Base-by-base conservation (phyloP, 1,140 invertebrate genomes). In the Chironomus tepperi region DNA sequence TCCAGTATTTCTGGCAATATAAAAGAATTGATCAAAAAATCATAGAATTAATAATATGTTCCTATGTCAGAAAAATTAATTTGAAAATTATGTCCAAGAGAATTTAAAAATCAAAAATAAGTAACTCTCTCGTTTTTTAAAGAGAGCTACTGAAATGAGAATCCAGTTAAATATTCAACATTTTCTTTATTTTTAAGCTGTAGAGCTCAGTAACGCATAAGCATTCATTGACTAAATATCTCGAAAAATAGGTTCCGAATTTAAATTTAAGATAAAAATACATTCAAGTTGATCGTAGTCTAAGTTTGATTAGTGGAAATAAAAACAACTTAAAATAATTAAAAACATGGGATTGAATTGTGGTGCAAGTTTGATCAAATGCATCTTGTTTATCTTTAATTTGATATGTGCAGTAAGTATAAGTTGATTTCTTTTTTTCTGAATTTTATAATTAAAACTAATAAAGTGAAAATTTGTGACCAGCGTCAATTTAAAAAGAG, bases 351-450 rank as follows among this genome's bases (percentile, higher is more conserved):
- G 75, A 43, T 79, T 77, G n/a, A 75, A 74, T 9, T 76, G 74
- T 9, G 73, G 72, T 15, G 16, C 65, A 21, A 70, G 65, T 21
- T 79, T 77, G 65, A 77, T 86, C 42, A 86, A 84, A 78, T 85
- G 81, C 75, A 75, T 87, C 10, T 78, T 87, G 1, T 86, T 86
- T 76, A 74, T 83, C 73, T 86, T 87, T 78, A 87, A 86, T 77
- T 83, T 86, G n/a, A 47, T 86, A 5, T 85, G 86, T 77, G 79
- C 83, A 75, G 85, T 87, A 79, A 86, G 81, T 81, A 64, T 34
- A 5, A 34, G 1, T 34, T 5, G 24, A 34, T 34, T 2, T 5
- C 8, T 47, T 47, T 47, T 10, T 47, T 10, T 47, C 43, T 47
- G 1, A 57, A 57, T 57, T 34, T 34, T 57, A 57, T 57, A 12